Conservation (phyloP, 64 coral and sea anemone genomes). For the Actinia tenebrosa region DNA sequence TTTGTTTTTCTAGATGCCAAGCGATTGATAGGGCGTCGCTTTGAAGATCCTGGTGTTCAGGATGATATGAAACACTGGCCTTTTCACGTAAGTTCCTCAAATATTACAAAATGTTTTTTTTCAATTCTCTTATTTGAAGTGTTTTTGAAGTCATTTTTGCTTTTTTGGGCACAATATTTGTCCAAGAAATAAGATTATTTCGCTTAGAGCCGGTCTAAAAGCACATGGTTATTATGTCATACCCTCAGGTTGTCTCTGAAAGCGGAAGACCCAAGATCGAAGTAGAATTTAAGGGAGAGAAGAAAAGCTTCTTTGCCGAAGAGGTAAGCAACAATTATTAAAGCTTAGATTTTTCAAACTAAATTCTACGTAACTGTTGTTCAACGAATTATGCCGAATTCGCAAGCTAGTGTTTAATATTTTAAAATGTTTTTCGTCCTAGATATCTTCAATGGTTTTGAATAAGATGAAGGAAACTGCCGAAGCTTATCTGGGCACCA, state of each 20-base stretch:
- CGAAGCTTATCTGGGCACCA: conserved; percentile 49
- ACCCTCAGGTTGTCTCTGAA: conserved; percentile 31
- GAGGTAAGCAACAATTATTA: conserved; percentile 38
- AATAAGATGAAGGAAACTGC: conserved; percentile 70
- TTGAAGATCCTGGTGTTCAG: conserved; percentile 34
- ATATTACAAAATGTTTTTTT: not conserved
- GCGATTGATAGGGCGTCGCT: conserved; percentile 71
- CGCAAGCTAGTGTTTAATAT: not conserved
- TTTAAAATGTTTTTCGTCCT: not conserved
- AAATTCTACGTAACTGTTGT: not conserved
- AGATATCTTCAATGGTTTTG: conserved; percentile 67
- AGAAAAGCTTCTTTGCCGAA: conserved; percentile 70
- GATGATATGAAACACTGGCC: conserved; percentile 74
- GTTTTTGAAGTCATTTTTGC: too few relatives aligned
- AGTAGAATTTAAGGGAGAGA: conserved; percentile 59
- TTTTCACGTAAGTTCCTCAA: conserved; percentile 34
- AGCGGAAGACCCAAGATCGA: conserved; percentile 59
- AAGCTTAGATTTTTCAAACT: not conserved
- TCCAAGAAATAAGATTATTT: not conserved
- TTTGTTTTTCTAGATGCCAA: conserved; percentile 66
- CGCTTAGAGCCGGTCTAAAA: not conserved
- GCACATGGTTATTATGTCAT: not conserved
- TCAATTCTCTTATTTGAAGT: not conserved
- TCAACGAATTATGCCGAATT: not conserved
- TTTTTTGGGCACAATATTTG: not conserved